A percentile compares a stretch with the other conserved stretches of the same genome.
Conservation (phyloP, 2,797 vertebrate genomes). For the Typhlichthys eigenmanni region DNA sequence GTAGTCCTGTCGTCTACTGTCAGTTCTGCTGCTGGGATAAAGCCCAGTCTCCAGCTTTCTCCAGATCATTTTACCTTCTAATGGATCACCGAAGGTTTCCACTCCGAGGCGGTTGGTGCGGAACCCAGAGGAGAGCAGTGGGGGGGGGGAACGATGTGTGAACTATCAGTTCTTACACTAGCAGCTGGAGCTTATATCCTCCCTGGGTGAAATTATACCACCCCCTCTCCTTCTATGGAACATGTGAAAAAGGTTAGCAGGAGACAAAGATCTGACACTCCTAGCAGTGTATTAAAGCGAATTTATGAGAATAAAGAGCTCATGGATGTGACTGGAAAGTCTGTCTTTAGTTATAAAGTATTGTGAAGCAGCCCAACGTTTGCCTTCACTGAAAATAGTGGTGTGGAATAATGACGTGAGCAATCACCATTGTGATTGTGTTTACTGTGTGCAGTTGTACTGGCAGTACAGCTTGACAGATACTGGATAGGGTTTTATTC, state of each 20-base stretch:
- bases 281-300: slow-evolving; percentile 39
- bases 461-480: slow-evolving; percentile 29
- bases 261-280: slow-evolving; percentile 48
- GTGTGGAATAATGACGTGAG: no score
- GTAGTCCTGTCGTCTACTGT: slow-evolving; percentile 60
- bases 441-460: slow-evolving; percentile 7
- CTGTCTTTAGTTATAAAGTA: slow-evolving; percentile 3
- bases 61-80: slow-evolving; percentile 60
- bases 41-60: slow-evolving; percentile 63
- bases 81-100: slow-evolving; percentile 71
- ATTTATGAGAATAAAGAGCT: slow-evolving; percentile 51
- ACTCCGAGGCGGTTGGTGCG: slow-evolving; percentile 44
- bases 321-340: slow-evolving; percentile 40
- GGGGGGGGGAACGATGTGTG: slow-evolving; percentile 46
- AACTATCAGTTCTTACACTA: slow-evolving; percentile 66
- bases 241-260: slow-evolving; percentile 81
- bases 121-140: slow-evolving; percentile 39
- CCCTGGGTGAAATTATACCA: slow-evolving; percentile 85
- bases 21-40: slow-evolving; percentile 57
- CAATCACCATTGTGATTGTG: slow-evolving; percentile 10
- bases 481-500: slow-evolving; percentile 23
- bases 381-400: no score
- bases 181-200: slow-evolving; percentile 83
- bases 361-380: no score
- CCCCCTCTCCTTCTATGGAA: slow-evolving; percentile 75